Base-by-base conservation (phyloP, 2,888 invertebrate species). In the Teleogryllus oceanicus region DNA sequence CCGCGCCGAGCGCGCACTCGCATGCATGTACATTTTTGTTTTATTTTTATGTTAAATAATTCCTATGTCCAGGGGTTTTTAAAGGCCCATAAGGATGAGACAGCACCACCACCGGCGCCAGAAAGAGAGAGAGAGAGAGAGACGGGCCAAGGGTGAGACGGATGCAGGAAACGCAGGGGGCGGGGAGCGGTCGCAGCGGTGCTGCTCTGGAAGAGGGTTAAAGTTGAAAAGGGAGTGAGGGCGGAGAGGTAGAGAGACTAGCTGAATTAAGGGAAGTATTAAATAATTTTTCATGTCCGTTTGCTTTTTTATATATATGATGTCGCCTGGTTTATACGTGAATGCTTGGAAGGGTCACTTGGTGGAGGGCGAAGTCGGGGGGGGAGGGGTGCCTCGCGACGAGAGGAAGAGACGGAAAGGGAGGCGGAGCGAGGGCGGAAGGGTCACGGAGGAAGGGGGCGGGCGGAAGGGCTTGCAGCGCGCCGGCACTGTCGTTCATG, bases 221-320 rank as follows among this genome's bases (percentile, higher is more conserved):
- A 62, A 37, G 78, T 50, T 75, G 80, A 75, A 74, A 75, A 50
- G 75, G 74, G 79, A 80, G 80, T 49, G 78, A 49, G 37, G 49
- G 49, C 21, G 77, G 21, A 76, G 50, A 50, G 51, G 77, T 37
- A 78, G 50, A 77, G 76, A 20, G 78, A 18, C 74, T 62, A 50
- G 50, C 79, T 81, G 82, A 82, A 82, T 82, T 82, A 82, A 82
- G 82, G 81, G 82, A 82, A 81, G 82, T 82, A 82, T 82, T 82
- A 82, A 82, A 82, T 82, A 82, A 82, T 82, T 82, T 82, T 82
- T 82, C 82, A 82, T 82, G 82, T 82, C 82, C 82, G 81, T 81
- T 82, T 81, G 80, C 78, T 82, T 80, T 80, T 80, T 80, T 50
- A 77, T 77, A 77, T 49, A 50, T 77, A 77, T 76, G 62, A 62